Conservation (phyloP, 1,140 invertebrate species). For the Drosophila sturtevanti region DNA sequence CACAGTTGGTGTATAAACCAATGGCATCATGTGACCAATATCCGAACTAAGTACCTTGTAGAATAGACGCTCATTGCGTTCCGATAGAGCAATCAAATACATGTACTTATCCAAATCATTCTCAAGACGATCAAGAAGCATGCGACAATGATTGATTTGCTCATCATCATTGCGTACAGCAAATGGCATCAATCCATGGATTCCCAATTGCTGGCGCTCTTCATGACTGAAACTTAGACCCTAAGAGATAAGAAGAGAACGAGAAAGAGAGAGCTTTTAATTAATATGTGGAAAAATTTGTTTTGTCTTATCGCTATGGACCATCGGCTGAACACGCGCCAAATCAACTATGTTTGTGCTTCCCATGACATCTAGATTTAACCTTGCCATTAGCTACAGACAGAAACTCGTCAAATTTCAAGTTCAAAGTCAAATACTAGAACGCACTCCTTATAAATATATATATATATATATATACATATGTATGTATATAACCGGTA, state of each 20-base stretch:
- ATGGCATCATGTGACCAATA: slow-evolving; percentile 94
- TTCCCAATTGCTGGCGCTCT: slow-evolving; percentile 93
- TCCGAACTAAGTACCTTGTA: slow-evolving; percentile 95
- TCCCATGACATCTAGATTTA: slow-evolving; percentile 6
- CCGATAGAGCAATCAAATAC: slow-evolving; percentile 90
- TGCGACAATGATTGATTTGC: slow-evolving; percentile 89
- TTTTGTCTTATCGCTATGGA: slow-evolving; percentile 19
- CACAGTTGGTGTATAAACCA: slow-evolving; percentile 80
- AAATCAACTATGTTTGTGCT: background rate
- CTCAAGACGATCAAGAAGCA: slow-evolving; percentile 90
- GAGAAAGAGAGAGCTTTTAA: background rate
- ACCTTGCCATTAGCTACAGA: slow-evolving; percentile 26
- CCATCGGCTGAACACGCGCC: slow-evolving; percentile 28
- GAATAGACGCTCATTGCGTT: slow-evolving; percentile 97
- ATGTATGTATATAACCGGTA: slow-evolving; percentile 19
- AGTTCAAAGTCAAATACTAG: slow-evolving; percentile 48
- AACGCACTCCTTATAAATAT: background rate
- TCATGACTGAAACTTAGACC: slow-evolving; percentile 83
- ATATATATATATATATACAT: slow-evolving; percentile 2
- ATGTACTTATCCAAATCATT: slow-evolving; percentile 94
- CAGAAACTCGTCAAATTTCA: slow-evolving; percentile 22
- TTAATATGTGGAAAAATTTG: slow-evolving; percentile 40
- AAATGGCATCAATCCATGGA: slow-evolving; percentile 93
- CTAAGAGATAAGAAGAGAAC: slow-evolving; percentile 17
- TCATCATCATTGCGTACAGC: slow-evolving; percentile 93